Base-by-base conservation (phyloP, 2,113 vertebrate species). In the Ceyx margarethae region DNA sequence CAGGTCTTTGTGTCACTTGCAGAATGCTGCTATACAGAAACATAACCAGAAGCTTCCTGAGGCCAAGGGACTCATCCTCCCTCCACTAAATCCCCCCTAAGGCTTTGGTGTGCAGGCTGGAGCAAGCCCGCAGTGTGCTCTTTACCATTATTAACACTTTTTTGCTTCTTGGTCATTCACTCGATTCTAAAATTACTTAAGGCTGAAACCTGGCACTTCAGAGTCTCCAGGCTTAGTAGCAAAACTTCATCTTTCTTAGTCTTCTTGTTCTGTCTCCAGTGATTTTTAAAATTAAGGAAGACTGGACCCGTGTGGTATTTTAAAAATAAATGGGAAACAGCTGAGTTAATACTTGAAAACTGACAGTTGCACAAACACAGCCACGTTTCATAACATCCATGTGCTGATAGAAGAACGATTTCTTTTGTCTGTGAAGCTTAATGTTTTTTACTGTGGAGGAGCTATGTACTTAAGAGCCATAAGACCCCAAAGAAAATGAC, bases 321-420 rank as follows among this genome's bases (percentile, higher is more conserved):
- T 90, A 92, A 94, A 96, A 95, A 81, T 81, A 91, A 82, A 62
- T 35, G 57, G 65, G 90, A 94, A 97, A 96, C 88, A 97, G 88
- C 61, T 90, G 91, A 80, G 74, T 56, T 83, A 88, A 81, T 92
- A 94, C 31, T 66, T 57, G 85, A 92, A 93, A 94, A 74, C 18
- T 67, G 62, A 57, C 46, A 68, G 61, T 76, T 73, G 64, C 29
- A 61, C 69, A 96, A 88, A 87, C 54, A 83, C 16, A 53, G 72
- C 45, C 62, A 43, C 28, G 33, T 78, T 88, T 90, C 3, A 1
- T 46, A 90, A 90, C 35, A 64, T 50, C 75, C 5, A 0, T 31
- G 45, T 45, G 26, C 37, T 67, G 68, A 90, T 2, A 82, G 68
- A 35, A 90, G 62, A 78, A 93, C 10, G 16, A 60, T 66, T 69